Evolutionary conservation across 2,113 vertebrate species (phyloP), one percentile per base, ranked within the genome.

Genomic region (Coptodon bakossiorum): DNA sequence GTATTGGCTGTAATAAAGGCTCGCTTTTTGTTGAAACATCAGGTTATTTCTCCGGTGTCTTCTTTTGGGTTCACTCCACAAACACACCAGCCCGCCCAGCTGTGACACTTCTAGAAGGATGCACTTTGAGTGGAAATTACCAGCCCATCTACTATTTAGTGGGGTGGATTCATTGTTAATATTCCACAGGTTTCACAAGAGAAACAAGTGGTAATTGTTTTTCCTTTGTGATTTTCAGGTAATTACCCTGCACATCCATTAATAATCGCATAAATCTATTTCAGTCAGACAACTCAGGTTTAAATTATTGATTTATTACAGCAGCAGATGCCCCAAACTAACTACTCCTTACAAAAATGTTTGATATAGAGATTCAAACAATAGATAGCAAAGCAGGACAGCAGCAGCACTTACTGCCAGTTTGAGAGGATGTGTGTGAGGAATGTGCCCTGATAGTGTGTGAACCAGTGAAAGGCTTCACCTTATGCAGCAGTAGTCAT

Each of bases 291-390:
- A 56, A 56, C 54, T 27, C 54, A 5, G 54, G 54, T 57, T 57
- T 57, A 57, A 8, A 57, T 57, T 27, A 5, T 34, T 2, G 12
- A 14, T 56, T 56, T 56, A 56, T 57, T 1, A 57, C 6, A 57
- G 4, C 6, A 27, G 54, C 54, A 27, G 54, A 57, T 24, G 12
- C 22, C 22, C 54, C 12, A 57, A 57, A 57, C 54, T 13, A 56
- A 56, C 1, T 0, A 56, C 2, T 56, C 53, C 22, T 56, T 13
- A 56, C 6, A 24, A 56, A 24, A 24, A 56, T 1, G 22, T 13
- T 56, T 56, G 2, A 24, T 24, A 56, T 4, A 24, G 22, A 3
- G 22, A 56, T 56, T 24, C 22, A 56, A 56, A 24, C 22, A 22
- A 6, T 31, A 31, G 36, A 36, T 36, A 36, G 11, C 11, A 3